Conservation (phyloP, 2,797 vertebrate genomes). For the Labroides dimidiatus region DNA sequence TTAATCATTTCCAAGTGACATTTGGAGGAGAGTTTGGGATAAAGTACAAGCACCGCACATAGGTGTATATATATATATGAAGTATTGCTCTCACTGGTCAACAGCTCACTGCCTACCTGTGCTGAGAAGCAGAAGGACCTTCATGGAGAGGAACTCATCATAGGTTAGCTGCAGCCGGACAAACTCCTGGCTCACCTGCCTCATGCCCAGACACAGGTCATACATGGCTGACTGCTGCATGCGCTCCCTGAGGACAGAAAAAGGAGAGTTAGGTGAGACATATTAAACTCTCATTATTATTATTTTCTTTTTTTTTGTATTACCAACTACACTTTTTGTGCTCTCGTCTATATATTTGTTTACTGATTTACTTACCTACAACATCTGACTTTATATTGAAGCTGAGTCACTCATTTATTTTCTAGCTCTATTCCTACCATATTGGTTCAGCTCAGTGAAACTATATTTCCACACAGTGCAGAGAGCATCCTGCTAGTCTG, state of each 20-base stretch:
- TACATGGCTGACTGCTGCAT: constrained; percentile 99
- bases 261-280: constrained; percentile 17
- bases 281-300: background rate
- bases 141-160: constrained; percentile 98
- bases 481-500: constrained; percentile 64
- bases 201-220: constrained; percentile 97
- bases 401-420: constrained; percentile 21
- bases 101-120: constrained; percentile 85
- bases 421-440: constrained; percentile 18
- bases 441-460: constrained; percentile 52
- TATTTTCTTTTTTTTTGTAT: background rate
- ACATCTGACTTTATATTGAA: constrained; percentile 6
- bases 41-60: background rate
- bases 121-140: constrained; percentile 96
- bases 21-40: too few relatives aligned
- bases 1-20: constrained; percentile 10
- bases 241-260: constrained; percentile 87
- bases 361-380: constrained; percentile 12
- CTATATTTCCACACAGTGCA: constrained; percentile 65
- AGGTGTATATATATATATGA: constrained; percentile 14
- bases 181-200: constrained; percentile 98
- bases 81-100: constrained; percentile 8
- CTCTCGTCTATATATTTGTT: background rate
- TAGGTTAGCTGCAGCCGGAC: constrained; percentile 96
- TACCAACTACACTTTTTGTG: background rate